Evolutionary conservation across 1,140 invertebrate species (phyloP), one percentile per base, ranked within the genome.

Genomic region (Ridgeia piscesae): DNA sequence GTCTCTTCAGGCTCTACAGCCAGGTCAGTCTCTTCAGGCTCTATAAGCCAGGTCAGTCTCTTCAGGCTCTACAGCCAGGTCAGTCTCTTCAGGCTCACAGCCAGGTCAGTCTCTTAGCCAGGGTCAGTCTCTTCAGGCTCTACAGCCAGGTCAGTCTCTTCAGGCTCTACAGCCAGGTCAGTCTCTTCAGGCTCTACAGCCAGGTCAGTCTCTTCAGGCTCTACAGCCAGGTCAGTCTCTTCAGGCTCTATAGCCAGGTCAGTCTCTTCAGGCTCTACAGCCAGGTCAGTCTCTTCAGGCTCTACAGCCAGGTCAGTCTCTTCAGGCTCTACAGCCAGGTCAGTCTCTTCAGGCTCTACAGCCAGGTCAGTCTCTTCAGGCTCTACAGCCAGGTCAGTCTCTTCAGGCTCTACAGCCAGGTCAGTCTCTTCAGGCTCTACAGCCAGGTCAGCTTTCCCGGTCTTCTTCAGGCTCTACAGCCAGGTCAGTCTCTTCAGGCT

Each of bases 401-500:
- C 94, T 95, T 33, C 93, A 92, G 91, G 88, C 94, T 48, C 93
- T 95, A 35, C 93, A 94, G 91, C 94, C 94, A 92, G 94, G 94
- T 95, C 93, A 94, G 34, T 93, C 93, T 34, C 94, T 95, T 33
- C 93, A 92, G 91, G 88, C 94, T 48, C 93, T 95, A 35, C 93
- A 94, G 91, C 94, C 94, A 92, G 94, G 94, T 95, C 90, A 93
- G n/a, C n/a, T n/a, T n/a, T n/a, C n/a, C n/a, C n/a, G n/a, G n/a
- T 34, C 94, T 95, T 33, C 93, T 94, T 14, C 93, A 92, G 91
- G 88, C 94, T 48, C 93, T 95, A 35, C 93, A 94, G 91, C 94
- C 94, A 92, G 94, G 94, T 95, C 90, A 93, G n/a, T n/a, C n/a
- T n/a, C n/a, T n/a, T n/a, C n/a, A n/a, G n/a, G n/a, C n/a, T n/a